phyloP scores from a whole-genome alignment of 2,113 vertebrate genomes.

The Merops nubicus region DNA sequence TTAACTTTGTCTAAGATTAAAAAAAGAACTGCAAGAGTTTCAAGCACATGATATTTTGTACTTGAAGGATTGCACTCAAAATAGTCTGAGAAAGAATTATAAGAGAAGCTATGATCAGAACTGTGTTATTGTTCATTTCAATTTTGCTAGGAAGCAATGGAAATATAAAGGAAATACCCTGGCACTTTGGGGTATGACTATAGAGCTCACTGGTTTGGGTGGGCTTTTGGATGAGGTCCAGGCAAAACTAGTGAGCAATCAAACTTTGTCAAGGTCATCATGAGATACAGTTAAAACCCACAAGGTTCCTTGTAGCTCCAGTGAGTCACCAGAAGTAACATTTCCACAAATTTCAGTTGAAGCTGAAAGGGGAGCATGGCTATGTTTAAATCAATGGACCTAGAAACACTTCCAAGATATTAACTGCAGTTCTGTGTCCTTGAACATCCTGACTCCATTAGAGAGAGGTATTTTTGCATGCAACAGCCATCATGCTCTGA shows the following conservation, averaged over 20 bases:
- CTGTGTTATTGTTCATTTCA: background rate
- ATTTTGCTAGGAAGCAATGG: background rate
- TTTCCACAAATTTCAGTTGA: background rate
- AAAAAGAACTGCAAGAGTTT: background rate
- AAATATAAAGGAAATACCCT: background rate
- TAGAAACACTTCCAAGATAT: background rate
- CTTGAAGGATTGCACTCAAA: background rate
- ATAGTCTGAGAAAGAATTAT: background rate
- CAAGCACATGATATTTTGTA: background rate
- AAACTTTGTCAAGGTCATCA: conserved; percentile 20
- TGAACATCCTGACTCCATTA: background rate
- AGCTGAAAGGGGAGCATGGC: background rate
- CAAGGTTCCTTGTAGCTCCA: background rate
- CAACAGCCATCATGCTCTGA: background rate
- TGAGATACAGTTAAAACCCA: background rate
- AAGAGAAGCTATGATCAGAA: background rate
- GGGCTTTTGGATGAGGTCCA: background rate
- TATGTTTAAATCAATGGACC: background rate
- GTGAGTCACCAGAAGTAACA: background rate
- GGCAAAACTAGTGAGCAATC: background rate
- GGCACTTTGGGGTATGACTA: background rate
- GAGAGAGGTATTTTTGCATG: background rate
- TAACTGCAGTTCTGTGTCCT: background rate
- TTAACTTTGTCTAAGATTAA: background rate
- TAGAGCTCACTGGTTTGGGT: background rate